A percentile compares a stretch with the other conserved stretches of the same genome.
Conservation (phyloP, 2,888 invertebrate species). For the Luffia ferchaultella region DNA sequence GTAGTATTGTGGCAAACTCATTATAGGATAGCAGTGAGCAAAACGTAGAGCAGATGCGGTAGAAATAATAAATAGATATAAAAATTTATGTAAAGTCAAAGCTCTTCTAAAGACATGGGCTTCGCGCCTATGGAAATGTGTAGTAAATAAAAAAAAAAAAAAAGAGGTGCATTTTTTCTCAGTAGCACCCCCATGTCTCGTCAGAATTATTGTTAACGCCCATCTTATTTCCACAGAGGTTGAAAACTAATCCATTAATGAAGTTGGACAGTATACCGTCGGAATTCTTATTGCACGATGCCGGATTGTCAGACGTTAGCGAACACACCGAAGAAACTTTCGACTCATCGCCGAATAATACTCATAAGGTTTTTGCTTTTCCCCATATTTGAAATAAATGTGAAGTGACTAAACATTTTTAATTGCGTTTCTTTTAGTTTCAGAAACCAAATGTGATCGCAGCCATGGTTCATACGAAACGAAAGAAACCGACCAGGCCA, state of each 20-base stretch:
- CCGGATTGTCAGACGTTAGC: slow-evolving; percentile 46
- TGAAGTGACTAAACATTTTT: no score
- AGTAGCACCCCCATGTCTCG: background rate
- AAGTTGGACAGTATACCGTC: slow-evolving; percentile 36
- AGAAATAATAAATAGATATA: no score
- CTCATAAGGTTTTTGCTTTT: slow-evolving; percentile 34
- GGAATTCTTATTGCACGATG: slow-evolving; percentile 36
- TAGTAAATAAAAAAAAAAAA: no score
- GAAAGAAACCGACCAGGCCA: slow-evolving; percentile 42
- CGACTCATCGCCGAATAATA: slow-evolving; percentile 34
- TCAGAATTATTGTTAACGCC: background rate
- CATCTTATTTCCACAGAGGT: slow-evolving; percentile 30
- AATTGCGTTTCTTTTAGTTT: slow-evolving; percentile 21
- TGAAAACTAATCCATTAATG: slow-evolving; percentile 52
- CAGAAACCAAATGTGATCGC: slow-evolving; percentile 49
- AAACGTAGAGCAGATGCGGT: no score
- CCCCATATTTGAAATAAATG: no score
- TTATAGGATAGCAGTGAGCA: no score
- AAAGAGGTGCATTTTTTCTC: background rate
- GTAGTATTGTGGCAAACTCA: no score
- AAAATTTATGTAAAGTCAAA: no score
- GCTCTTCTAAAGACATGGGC: no score
- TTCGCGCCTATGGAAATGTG: no score
- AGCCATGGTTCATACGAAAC: slow-evolving; percentile 49
- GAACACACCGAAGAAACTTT: slow-evolving; percentile 45